phyloP scores from a whole-genome alignment of 2,888 invertebrate genomes.

The Priocnemis perturbator region DNA sequence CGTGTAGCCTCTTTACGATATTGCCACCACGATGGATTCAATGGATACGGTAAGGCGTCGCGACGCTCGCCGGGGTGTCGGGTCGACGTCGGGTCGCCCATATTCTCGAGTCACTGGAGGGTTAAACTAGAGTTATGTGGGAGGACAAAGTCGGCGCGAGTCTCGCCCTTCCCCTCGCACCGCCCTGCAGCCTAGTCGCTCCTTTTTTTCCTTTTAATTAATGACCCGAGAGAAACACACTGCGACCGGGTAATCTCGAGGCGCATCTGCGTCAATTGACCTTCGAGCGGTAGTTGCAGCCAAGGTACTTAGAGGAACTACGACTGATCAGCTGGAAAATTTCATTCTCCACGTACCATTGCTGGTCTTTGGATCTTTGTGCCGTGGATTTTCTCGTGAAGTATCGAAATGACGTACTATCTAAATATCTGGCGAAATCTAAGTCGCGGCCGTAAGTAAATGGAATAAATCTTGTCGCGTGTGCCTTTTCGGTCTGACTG shows the following conservation, averaged over 20 bases:
- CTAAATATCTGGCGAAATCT: no score
- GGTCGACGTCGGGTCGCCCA: conserved; percentile 15
- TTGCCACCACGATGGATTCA: conserved; percentile 37
- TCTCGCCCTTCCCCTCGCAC: conserved; percentile 5
- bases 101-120: conserved; percentile 37
- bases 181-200: background rate
- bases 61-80: conserved; percentile 6
- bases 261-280: background rate
- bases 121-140: conserved; percentile 41
- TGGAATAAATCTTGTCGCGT: no score
- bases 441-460: no score
- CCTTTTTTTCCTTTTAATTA: background rate
- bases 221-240: no score
- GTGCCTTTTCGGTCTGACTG: no score
- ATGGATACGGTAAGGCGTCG: conserved; percentile 7
- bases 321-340: no score
- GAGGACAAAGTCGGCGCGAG: background rate
- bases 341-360: no score
- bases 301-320: no score
- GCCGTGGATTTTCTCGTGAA: no score
- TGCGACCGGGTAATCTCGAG: background rate
- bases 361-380: no score
- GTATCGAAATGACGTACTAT: no score
- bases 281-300: background rate
- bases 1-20: conserved; percentile 38